Evolutionary conservation across 1,140 invertebrate genomes (phyloP), one percentile per base, ranked within the genome.

Genomic region (Drosophila funebris): DNA sequence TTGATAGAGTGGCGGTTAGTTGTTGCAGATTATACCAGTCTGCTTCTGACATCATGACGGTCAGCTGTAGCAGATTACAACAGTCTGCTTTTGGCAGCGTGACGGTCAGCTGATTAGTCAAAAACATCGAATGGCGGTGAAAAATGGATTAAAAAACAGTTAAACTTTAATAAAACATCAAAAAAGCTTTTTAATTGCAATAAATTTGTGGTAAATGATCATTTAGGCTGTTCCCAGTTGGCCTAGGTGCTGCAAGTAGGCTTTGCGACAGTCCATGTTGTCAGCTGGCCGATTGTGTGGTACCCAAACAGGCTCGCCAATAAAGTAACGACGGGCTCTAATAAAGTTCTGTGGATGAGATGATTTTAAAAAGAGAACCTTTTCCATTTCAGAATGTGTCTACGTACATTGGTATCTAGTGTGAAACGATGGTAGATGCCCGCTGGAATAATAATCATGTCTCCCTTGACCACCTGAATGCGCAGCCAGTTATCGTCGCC

Each of bases 401-500:
- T 92, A 96, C 96, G 22, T 92, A 96, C 96, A 70, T 96, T 95
- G 5, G 90, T 92, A 92, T 99, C 98, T n/a, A 98, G 93, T 4
- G 97, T 99, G 91, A 99, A 99, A 54, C 99, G 94, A 89, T 99
- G 99, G 92, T 99, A 99, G 76, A 99, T 99, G 56, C 99, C 99
- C 77, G 97, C 96, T 0, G 98, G 98, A 52, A 99, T 94, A 60
- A 99, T 95, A 33, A 99, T 94, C 90, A 99, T 93, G 93, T 99
- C 98, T 7, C 97, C 97, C 14, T 95, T 93, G 0, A 92, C 91
- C 0, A 98, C 96, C 79, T 95, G 93, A 54, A 99, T 98, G 14
- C 99, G 94, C 56, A 99, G 96, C 99, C 98, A 99, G 44, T 96
- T 92, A 88, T 99, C 98, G n/a, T 95, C 85, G 20, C 44, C 54